Base-by-base conservation (phyloP, 1,140 invertebrate genomes). In the Hycleus phaleratus region DNA sequence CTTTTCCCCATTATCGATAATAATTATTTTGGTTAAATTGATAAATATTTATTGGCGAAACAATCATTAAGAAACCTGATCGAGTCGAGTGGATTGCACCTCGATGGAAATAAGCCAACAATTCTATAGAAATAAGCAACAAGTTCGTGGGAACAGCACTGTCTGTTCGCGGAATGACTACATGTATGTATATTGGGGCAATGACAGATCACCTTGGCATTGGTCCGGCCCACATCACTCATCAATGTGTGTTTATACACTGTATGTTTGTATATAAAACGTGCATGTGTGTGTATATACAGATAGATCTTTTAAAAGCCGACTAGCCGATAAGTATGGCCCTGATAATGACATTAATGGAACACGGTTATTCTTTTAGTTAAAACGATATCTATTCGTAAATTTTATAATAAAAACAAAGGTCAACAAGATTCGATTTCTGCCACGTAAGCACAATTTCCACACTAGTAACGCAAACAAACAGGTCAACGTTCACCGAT, bases 201-300 rank as follows among this genome's bases (percentile, higher is more conserved):
- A 63, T 65, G 64, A 63, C 63, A 63, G 63, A 67, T 61, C 58
- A 58, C 66, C 59, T 66, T 66, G 66, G 56, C 60, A 64, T 49
- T 65, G 48, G 48, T 46, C 50, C 46, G 49, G 52, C 53, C 26
- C 42, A 47, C 59, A 60, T 60, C 57, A 53, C 47, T 59, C 57
- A 59, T 32, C 32, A 32, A 32, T 32, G 32, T 32, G 32, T 32
- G 32, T 32, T 32, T 32, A 32, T 49, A 52, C 42, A 43, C 9
- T 40, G 43, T 32, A 53, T 32, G 53, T 51, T 26, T 32, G 32
- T 32, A 32, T 32, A 32, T 32, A 32, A 18, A 18, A 18, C 18
- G 18, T 32, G 32, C 7, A 32, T 32, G 4, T 32, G 32, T 32
- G 32, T 32, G 7, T 32, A 32, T 32, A 32, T 32, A 32, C 4